phyloP scores from a whole-genome alignment of 2,113 vertebrate genomes.

The Trachemys scripta region DNA sequence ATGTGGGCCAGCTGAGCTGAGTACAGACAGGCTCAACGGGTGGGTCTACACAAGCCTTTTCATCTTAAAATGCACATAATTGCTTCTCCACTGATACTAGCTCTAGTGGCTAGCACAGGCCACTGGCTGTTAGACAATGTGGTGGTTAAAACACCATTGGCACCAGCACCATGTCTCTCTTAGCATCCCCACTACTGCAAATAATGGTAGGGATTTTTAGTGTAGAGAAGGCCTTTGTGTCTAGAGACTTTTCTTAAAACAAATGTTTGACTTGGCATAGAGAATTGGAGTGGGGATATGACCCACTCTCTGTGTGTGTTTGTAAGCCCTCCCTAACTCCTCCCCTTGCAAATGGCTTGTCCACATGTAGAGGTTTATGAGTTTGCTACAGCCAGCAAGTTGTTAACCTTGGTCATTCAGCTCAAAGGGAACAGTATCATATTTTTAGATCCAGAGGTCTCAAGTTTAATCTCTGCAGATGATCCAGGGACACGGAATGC shows the following conservation, averaged over 20 bases:
- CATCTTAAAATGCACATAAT: background rate
- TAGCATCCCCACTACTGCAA: background rate
- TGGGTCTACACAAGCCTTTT: background rate
- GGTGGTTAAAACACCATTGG: background rate
- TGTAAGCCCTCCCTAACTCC: background rate
- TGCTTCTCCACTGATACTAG: background rate
- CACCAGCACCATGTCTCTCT: background rate
- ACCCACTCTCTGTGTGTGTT: background rate
- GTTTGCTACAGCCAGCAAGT: background rate
- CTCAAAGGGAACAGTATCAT: background rate
- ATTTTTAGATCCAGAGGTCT: background rate
- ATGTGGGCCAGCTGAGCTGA: background rate
- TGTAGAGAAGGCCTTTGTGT: background rate
- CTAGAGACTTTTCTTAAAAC: background rate
- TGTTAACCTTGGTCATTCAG: no score
- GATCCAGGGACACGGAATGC: background rate
- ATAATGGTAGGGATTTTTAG: background rate
- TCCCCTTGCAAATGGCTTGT: background rate
- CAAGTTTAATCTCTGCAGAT: background rate
- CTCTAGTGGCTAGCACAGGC: background rate
- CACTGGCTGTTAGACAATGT: background rate
- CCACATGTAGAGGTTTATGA: background rate
- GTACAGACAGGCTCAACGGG: background rate
- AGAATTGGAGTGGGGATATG: background rate
- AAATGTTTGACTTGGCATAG: background rate